Evolutionary conservation across 2,888 invertebrate genomes (phyloP), one percentile per base, ranked within the genome.

Genomic region (Hemistola chrysoprasaria): DNA sequence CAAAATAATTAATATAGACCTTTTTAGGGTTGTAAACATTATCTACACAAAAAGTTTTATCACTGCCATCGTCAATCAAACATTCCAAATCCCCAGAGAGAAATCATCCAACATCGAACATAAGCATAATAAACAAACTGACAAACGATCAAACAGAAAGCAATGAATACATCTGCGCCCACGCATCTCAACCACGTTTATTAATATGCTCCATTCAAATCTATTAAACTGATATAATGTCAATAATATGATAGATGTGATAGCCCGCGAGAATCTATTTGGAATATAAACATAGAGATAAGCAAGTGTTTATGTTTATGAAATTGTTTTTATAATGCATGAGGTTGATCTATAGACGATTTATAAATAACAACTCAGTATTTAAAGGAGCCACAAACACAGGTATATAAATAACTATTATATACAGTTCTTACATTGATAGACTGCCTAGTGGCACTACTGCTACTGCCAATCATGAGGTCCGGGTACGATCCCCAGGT

Each of bases 191-290:
- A 60, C 50, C 56, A 53, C 55, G 62, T 62, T 65, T 68, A 71
- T 67, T 66, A 64, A 65, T 63, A 65, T 50, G 51, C 52, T 49
- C 62, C 55, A 71, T 75, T 74, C 65, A 56, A 67, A 62, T 66
- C 65, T 61, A 72, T 71, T 71, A 67, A 65, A 67, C 62, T 58
- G 66, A 73, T 71, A 71, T 72, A 63, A 71, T 66, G 62, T 71
- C 71, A 68, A 71, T 74, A 72, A 38, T 8, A 62, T 65, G 50
- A 53, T 54, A 37, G 48, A 59, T 53, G 53, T 41, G 41, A 50
- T 42, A 36, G 40, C 35, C 26, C 7, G 30, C 31, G 40, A 40
- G 36, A 38, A 37, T 46, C 21, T 35, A 11, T 41, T 27, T 22
- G 10, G 25, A 22, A 41, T 39, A 35, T 35, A 16, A 21, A 26